Conservation (phyloP, 1,140 invertebrate species). For the Cyphomyrmex costatus region DNA sequence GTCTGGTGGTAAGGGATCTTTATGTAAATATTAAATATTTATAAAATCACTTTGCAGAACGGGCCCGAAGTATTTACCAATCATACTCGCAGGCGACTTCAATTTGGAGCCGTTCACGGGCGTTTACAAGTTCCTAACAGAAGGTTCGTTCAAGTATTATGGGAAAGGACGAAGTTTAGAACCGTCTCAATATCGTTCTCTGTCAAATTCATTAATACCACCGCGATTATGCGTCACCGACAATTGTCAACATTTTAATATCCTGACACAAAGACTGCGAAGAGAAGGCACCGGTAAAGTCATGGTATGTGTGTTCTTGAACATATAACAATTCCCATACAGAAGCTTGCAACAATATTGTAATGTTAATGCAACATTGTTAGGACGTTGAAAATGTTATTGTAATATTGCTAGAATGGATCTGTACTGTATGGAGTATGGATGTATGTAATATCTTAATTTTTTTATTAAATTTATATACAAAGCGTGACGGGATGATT, state of each 20-base stretch:
- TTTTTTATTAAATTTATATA: no score
- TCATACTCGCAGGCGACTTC: slow-evolving; percentile 96
- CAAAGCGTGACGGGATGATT: no score
- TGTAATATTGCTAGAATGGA: no score
- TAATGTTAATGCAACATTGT: no score
- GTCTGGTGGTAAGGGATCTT: not conserved
- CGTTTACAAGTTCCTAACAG: slow-evolving; percentile 91
- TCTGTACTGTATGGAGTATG: no score
- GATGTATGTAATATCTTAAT: not conserved
- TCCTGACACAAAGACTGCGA: slow-evolving; percentile 84
- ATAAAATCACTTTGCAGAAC: slow-evolving; percentile 70
- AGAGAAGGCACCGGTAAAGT: slow-evolving; percentile 74
- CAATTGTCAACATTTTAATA: slow-evolving; percentile 89
- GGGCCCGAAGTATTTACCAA: slow-evolving; percentile 89
- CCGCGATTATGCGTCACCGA: slow-evolving; percentile 88
- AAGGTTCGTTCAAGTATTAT: slow-evolving; percentile 89
- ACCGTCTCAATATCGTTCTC: slow-evolving; percentile 62
- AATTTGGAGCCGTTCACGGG: slow-evolving; percentile 92
- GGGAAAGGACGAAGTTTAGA: slow-evolving; percentile 84
- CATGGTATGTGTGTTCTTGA: slow-evolving; percentile 79
- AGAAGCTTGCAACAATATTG: not conserved
- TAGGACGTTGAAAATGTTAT: no score
- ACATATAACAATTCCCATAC: not conserved
- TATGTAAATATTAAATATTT: not conserved
- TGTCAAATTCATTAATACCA: slow-evolving; percentile 86